Evolutionary conservation across 2,888 invertebrate genomes (phyloP).

Genomic region (Lobophora halterata): DNA sequence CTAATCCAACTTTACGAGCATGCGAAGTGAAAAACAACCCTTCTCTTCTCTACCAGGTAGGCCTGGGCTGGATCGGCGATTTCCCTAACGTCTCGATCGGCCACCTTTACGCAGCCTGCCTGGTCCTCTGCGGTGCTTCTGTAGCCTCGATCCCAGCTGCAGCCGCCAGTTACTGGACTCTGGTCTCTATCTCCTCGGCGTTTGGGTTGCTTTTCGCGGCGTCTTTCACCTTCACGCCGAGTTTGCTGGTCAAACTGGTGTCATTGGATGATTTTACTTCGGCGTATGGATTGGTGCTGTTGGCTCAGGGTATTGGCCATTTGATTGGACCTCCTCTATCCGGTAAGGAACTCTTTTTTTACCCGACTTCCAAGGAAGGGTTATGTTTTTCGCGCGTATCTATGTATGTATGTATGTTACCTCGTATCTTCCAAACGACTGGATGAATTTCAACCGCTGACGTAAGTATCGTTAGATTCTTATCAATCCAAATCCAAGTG

Average conservation of each 20-base stretch:
- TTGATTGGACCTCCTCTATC: slow-evolving; percentile 95
- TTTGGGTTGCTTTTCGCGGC: slow-evolving; percentile 96
- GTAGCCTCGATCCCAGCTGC: slow-evolving; percentile 82
- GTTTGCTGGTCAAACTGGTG: slow-evolving; percentile 92
- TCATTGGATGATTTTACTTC: slow-evolving; percentile 95
- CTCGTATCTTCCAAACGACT: no score
- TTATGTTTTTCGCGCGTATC: no score
- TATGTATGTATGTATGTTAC: no score
- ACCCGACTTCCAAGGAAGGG: no score
- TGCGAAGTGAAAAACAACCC: not conserved
- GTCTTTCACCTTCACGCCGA: slow-evolving; percentile 94
- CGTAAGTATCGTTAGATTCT: no score
- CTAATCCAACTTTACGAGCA: no score
- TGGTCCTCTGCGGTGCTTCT: slow-evolving; percentile 84
- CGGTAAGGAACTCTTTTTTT: slow-evolving; percentile 85
- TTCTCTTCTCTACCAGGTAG: slow-evolving; percentile 76
- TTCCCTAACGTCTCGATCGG: slow-evolving; percentile 90
- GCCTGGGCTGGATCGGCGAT: slow-evolving; percentile 94
- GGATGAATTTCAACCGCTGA: no score
- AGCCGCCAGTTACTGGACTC: slow-evolving; percentile 68
- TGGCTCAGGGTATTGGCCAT: slow-evolving; percentile 96
- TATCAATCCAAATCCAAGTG: no score
- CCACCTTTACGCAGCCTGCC: slow-evolving; percentile 90
- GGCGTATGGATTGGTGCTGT: slow-evolving; percentile 93
- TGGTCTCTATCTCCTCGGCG: slow-evolving; percentile 78